A percentile compares a stretch with the other conserved stretches of the same genome.
Conservation (phyloP, 1,140 invertebrate species). For the Achroia grisella region DNA sequence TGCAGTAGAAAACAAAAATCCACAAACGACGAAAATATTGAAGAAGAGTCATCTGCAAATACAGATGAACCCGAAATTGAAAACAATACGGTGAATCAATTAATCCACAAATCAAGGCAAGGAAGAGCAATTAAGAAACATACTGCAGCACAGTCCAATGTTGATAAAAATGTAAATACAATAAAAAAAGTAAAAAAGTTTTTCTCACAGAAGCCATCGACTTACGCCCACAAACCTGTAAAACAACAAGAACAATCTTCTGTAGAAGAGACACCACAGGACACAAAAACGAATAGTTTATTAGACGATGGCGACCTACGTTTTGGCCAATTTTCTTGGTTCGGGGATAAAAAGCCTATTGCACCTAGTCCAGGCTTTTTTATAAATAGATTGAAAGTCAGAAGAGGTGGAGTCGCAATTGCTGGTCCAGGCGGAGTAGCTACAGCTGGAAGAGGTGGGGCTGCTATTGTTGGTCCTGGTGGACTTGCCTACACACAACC, state of each 20-base stretch:
- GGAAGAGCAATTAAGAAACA: conserved; percentile 42
- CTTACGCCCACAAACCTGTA: conserved; percentile 21
- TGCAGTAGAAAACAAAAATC: conserved; percentile 58
- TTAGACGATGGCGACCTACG: conserved; percentile 33
- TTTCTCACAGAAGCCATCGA: conserved; percentile 28
- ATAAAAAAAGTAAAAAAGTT: conserved; percentile 31
- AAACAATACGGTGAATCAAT: conserved; percentile 7
- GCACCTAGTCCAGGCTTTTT: conserved; percentile 74
- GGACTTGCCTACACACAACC: conserved; percentile 81
- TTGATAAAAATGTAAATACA: conserved; percentile 24
- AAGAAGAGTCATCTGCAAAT: conserved; percentile 6
- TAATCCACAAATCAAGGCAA: conserved; percentile 26
- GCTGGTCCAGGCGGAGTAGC: conserved; percentile 83
- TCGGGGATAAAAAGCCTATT: conserved; percentile 46
- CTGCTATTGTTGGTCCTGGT: conserved; percentile 82
- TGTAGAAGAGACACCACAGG: conserved; percentile 14
- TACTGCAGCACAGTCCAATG: conserved; percentile 6
- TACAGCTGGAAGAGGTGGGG: conserved; percentile 81
- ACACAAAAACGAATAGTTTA: conserved; percentile 27
- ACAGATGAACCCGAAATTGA: conserved; percentile 11
- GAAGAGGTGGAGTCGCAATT: conserved; percentile 82
- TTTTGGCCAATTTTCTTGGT: conserved; percentile 44
- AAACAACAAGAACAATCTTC: conserved; percentile 14
- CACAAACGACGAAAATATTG: conserved; percentile 12
- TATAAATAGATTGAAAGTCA: conserved; percentile 78